Percentiles rank a stretch among this genome's conserved stretches.
Evolutionary conservation across 1,140 invertebrate species (phyloP).

Genomic region (Oscheius sp.): DNA sequence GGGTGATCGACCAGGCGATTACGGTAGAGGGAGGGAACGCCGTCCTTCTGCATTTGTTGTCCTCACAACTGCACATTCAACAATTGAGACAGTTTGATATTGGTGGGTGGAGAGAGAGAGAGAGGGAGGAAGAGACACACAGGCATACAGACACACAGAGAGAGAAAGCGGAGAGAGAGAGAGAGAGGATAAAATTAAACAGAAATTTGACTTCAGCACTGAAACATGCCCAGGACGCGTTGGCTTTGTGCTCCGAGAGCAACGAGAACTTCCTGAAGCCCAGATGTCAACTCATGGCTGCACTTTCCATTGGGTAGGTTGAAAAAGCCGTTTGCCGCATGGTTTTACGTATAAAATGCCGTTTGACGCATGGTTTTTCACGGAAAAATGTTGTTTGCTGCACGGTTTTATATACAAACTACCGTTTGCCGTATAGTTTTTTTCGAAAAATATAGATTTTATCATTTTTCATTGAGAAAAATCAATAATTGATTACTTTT

Average conservation of each 20-base stretch:
- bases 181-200: no score
- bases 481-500: no score
- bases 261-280: slow-evolving; percentile 39
- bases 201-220: slow-evolving; percentile 46
- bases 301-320: slow-evolving; percentile 47
- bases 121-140: no score
- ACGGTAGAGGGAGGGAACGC: background rate
- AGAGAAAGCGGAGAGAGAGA: no score
- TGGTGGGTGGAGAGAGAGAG: slow-evolving; percentile 30
- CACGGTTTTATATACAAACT: no score
- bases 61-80: slow-evolving; percentile 50
- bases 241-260: slow-evolving; percentile 32
- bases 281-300: slow-evolving; percentile 50
- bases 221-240: slow-evolving; percentile 45
- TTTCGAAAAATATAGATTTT: no score
- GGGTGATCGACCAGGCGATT: slow-evolving; percentile 37
- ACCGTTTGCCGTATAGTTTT: no score
- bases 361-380: no score
- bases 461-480: no score
- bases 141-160: no score
- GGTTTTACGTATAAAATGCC: no score
- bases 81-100: slow-evolving; percentile 47
- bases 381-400: no score
- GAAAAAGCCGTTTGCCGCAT: background rate
- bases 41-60: slow-evolving; percentile 41